A percentile compares a stretch with the other conserved stretches of the same genome.
Conservation (phyloP, 2,797 vertebrate genomes). For the Megaceryle alcyon region DNA sequence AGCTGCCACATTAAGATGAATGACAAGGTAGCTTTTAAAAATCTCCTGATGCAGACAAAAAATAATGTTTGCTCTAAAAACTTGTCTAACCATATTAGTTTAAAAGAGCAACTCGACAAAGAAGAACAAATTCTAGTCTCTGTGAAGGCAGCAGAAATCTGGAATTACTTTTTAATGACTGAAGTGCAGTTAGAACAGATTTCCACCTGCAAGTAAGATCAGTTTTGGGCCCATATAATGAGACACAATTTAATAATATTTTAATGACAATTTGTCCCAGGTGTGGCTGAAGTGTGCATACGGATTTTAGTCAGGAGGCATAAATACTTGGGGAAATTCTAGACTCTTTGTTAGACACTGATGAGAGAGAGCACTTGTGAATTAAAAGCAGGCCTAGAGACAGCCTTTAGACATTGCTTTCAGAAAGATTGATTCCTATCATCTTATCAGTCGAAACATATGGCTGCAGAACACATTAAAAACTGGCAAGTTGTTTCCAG, state of each 20-base stretch:
- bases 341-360: background rate
- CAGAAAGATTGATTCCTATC: constrained; percentile 61
- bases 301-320: constrained; percentile 25
- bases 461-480: background rate
- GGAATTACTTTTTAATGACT: background rate
- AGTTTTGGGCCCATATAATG: background rate
- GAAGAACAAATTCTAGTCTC: background rate
- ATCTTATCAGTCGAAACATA: constrained; percentile 24
- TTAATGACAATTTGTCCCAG: background rate
- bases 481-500: background rate
- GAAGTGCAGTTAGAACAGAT: background rate
- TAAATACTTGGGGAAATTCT: constrained; percentile 15
- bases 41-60: background rate
- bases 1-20: background rate
- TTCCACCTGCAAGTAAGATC: background rate
- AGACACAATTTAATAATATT: background rate
- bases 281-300: background rate
- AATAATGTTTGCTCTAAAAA: constrained; percentile 29
- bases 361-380: background rate
- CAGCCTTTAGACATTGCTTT: constrained; percentile 62
- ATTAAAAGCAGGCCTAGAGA: constrained; percentile 39
- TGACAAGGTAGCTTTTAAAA: constrained; percentile 31
- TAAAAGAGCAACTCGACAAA: background rate
- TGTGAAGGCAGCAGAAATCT: constrained; percentile 1
- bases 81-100: constrained; percentile 14